Evolutionary conservation across 2,797 vertebrate species (phyloP), one percentile per base, ranked within the genome.

Genomic region (Lacerta viridis): DNA sequence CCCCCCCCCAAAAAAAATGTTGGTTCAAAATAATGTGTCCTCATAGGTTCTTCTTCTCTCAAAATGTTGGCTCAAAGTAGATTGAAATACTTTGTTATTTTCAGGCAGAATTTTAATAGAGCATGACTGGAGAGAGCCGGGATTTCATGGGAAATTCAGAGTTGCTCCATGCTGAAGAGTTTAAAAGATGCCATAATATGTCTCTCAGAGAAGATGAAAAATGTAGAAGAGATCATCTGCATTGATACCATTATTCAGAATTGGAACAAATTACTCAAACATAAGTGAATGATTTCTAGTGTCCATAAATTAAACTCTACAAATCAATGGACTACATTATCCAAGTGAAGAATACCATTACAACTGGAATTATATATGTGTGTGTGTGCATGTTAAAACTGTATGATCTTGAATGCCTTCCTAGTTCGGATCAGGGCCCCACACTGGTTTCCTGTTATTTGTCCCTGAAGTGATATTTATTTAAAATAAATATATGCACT

Each of bases 401-500:
- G 61, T 64, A 5, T 23, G 17, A 64, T 18, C 61, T 64, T 18
- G 61, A 18, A 64, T 23, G 3, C 9, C 68, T 69, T 69, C 68
- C 68, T 7, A 11, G 1, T 69, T 29, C 2, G 68, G 68, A 69
- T 69, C 29, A 29, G 27, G 27, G 27, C 4, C 17, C 61, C 61
- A 15, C 6, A 23, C 18, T 64, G 61, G 20, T 64, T 64, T 64
- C 20, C 61, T 55, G 3, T 55, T 55, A 15, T 55, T 55, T 55
- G 13, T 55, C 50, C 50, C 50, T 55, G 50, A 55, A 55, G 50
- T 55, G 50, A 55, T 55, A 55, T 55, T 55, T 99, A 99, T 98
- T 98, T 99, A 98, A 98, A 98, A 99, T 99, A 99, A 99, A 99
- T 99, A 99, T 98, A 96, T 97, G 97, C 95, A 97, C 98, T 97